These are phyloP conservation scores for Eulemur rubriventer DNA, from an alignment of 2,797 vertebrate species.

Conservation along the genomic window DNA sequence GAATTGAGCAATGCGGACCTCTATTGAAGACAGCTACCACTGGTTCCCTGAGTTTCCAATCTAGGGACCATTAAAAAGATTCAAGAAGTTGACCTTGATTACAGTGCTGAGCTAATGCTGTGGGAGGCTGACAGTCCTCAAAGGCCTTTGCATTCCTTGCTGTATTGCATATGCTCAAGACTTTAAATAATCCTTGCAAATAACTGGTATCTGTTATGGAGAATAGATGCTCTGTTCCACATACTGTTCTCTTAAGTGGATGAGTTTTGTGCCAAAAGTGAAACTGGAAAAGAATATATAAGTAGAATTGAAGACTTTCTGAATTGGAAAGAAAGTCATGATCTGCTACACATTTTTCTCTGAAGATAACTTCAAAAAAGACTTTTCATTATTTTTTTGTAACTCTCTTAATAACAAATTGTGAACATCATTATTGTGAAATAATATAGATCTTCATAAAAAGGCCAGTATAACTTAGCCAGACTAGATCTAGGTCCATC, in stretches of 20 bases:
- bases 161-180: not conserved
- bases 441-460: not conserved
- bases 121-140: not conserved
- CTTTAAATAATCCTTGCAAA: not conserved
- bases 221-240: not conserved
- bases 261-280: not conserved
- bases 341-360: constrained; percentile 20
- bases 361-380: constrained; percentile 38
- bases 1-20: constrained; percentile 30
- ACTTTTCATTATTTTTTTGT: not conserved
- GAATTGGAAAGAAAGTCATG: constrained; percentile 24
- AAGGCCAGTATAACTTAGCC: not conserved
- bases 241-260: not conserved
- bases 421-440: not conserved
- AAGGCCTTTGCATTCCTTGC: not conserved
- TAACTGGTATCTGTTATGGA: not conserved
- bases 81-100: not conserved
- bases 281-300: constrained; percentile 12
- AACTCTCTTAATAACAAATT: not conserved
- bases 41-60: not conserved
- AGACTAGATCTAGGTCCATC: not conserved
- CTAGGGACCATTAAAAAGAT: not conserved
- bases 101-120: not conserved
- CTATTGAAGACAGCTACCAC: not conserved
- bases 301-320: not conserved